These are phyloP conservation scores for Myathropa florea DNA, from an alignment of 2,888 invertebrate genomes.

Conservation along the genomic window DNA sequence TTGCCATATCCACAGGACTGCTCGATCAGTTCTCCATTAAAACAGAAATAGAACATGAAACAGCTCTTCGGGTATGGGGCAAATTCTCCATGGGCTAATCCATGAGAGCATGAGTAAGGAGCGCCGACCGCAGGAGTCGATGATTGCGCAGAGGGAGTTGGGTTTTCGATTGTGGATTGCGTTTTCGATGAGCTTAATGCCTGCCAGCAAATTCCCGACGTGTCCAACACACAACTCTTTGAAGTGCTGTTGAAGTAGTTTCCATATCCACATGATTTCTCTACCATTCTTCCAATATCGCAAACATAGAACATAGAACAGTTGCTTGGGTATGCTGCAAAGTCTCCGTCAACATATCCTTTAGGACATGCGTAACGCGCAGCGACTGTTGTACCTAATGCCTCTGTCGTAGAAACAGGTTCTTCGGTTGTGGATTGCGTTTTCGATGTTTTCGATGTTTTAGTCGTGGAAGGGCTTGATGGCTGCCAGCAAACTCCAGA, in stretches of 20 bases:
- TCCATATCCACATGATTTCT: slow-evolving; percentile 71
- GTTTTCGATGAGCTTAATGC: slow-evolving; percentile 42
- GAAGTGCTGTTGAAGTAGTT: slow-evolving; percentile 72
- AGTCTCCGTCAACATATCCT: slow-evolving; percentile 72
- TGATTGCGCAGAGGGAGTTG: neutral
- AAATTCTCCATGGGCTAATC: slow-evolving; percentile 71
- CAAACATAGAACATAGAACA: slow-evolving; percentile 75
- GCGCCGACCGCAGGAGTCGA: neutral
- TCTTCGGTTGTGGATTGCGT: neutral
- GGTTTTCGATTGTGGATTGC: neutral
- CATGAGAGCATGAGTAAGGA: slow-evolving; percentile 17
- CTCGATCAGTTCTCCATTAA: slow-evolving; percentile 71
- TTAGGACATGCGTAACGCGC: slow-evolving; percentile 73
- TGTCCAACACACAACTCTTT: slow-evolving; percentile 30
- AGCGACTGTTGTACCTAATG: neutral
- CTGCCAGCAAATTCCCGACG: slow-evolving; percentile 66
- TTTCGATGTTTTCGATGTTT: neutral
- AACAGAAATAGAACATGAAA: slow-evolving; percentile 74
- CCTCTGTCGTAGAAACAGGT: neutral
- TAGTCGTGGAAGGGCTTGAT: neutral
- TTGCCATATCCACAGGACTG: slow-evolving; percentile 69
- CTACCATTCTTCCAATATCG: slow-evolving; percentile 69
- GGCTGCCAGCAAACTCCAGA: slow-evolving; percentile 64
- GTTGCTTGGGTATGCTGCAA: slow-evolving; percentile 71
- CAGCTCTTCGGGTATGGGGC: slow-evolving; percentile 73